These are phyloP conservation scores for Microctenopoma lineatum DNA, from an alignment of 2,797 vertebrate genomes.

Conservation along the genomic window DNA sequence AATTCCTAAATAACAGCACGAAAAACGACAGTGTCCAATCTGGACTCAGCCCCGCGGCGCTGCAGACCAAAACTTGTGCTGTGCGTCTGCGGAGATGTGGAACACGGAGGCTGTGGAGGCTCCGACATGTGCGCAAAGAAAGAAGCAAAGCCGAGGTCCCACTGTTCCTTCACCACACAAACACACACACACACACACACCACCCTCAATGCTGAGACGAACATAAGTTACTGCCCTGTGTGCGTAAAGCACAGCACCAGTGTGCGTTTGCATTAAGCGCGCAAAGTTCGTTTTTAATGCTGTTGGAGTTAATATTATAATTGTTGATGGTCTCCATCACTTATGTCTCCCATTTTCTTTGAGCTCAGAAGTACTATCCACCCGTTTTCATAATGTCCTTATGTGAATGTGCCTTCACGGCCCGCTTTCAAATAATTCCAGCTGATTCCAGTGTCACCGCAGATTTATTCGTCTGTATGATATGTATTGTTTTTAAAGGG, in stretches of 20 bases:
- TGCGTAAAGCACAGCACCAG: constrained; percentile 20
- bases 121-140: constrained; percentile 39
- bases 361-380: constrained; percentile 25
- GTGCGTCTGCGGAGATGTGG: constrained; percentile 43
- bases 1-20: neutral
- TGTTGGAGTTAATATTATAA: constrained; percentile 10
- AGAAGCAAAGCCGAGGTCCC: constrained; percentile 18
- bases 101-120: neutral
- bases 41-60: neutral
- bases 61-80: constrained; percentile 1
- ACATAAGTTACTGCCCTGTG: constrained; percentile 27
- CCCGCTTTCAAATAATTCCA: constrained; percentile 7
- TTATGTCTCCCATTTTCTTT: neutral
- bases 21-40: neutral
- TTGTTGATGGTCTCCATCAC: constrained; percentile 20
- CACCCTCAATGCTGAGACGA: constrained; percentile 1
- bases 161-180: neutral
- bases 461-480: constrained; percentile 8
- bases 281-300: neutral
- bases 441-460: constrained; percentile 8
- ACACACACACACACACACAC: constrained; percentile 1
- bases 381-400: constrained; percentile 14
- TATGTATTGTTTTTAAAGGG: constrained; percentile 11
- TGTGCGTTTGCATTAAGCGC: neutral
- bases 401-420: neutral